Base-by-base conservation (phyloP, 2,797 vertebrate genomes). In the Semaprochilodus insignis region DNA sequence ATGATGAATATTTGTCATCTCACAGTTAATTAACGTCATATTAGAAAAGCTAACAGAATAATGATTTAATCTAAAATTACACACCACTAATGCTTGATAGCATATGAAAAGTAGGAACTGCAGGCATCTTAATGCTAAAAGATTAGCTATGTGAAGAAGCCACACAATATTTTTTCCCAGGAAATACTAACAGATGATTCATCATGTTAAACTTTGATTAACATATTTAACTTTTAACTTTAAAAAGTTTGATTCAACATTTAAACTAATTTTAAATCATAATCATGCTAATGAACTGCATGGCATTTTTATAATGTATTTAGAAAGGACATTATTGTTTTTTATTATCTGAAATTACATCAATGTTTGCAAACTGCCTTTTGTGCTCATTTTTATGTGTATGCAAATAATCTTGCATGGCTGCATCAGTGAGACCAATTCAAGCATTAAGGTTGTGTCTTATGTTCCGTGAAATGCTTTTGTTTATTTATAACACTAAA, bases 11-110 rank as follows among this genome's bases (percentile, higher is more conserved):
- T 85, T 44, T 74, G 52, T 16, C 2, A 72, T 81, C 65, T n/a
- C 66, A 21, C 72, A 25, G 6, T 81, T 83, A 83, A 87, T 82
- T 82, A 72, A 76, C 31, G 57, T 59, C 55, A n/a, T 17, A 44
- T 77, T 70, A 17, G 54, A 21, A 79, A 77, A 36, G 36, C 3
- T 21, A 75, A 77, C 65, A 54, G 54, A 60, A n/a, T 59, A 57
- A 59, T 71, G 25, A 77, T 74, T 65, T 60, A 23, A 69, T 59
- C 60, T 66, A 60, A 74, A 16, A 85, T 25, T 19, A 36, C 48
- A 27, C 21, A 25, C 23, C 8, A 51, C 14, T 54, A 8, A 16
- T 34, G 51, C 15, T 11, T 19, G 15, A 14, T 19, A 31, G 6
- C 10, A 6, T 13, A 21, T 7, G 7, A 31, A 34, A 69, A 31